Evolutionary conservation across 2,888 invertebrate species (phyloP).

Genomic region (Hydropsyche betteni): DNA sequence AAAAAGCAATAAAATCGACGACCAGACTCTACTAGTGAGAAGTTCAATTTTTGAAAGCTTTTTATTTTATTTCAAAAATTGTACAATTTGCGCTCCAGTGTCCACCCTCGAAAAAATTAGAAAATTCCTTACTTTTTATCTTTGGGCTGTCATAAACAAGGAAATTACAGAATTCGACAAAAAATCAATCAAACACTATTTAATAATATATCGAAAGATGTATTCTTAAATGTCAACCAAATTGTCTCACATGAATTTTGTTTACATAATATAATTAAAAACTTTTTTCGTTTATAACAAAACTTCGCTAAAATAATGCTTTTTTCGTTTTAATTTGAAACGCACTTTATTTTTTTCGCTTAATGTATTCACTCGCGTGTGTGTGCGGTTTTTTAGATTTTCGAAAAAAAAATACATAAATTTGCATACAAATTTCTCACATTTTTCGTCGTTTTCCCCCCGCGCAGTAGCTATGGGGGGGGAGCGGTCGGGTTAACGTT

Average conservation of each 20-base stretch:
- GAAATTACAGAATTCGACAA: no score
- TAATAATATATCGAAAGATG: no score
- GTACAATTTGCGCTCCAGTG: no score
- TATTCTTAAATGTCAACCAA: background rate
- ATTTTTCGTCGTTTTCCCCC: background rate
- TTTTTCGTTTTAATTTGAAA: conserved; percentile 16
- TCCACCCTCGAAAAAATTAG: no score
- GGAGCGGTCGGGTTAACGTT: conserved; percentile 7
- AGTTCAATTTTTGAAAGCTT: no score
- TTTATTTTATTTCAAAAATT: no score
- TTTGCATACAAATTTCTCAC: background rate
- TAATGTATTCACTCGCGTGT: conserved; percentile 17
- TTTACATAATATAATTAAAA: conserved; percentile 13
- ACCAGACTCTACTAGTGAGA: no score
- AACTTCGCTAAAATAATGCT: conserved; percentile 6
- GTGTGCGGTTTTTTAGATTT: conserved; percentile 8
- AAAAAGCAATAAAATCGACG: no score
- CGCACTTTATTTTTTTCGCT: background rate
- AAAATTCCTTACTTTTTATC: no score
- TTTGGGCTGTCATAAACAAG: no score
- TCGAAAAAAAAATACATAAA: background rate
- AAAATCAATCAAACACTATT: no score
- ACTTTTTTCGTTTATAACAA: background rate
- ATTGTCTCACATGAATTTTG: background rate
- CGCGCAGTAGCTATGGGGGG: background rate